Evolutionary conservation across 2,113 vertebrate genomes (phyloP), one percentile per base, ranked within the genome.

Genomic region (Sceloporus tristichus): DNA sequence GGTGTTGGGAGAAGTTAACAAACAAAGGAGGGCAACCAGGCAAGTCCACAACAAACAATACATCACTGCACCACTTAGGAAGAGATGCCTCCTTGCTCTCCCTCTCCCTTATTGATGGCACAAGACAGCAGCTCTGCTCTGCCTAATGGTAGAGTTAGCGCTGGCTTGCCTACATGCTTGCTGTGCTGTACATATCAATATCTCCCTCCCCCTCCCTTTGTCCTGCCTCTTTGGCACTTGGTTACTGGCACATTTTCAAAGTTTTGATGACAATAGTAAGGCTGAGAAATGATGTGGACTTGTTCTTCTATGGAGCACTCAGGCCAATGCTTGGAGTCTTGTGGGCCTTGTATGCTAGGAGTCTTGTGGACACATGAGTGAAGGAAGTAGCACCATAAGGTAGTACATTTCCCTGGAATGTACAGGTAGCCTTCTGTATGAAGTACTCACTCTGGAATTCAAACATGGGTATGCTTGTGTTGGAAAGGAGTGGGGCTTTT

Each of bases 401-500:
- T 42, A 11, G 62, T 68, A 29, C 21, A 82, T 38, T 81, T 81
- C 56, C 34, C 34, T 65, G 16, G 19, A 38, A 16, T 14, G 13
- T 42, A 11, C 11, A 16, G 40, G 42, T 53, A 42, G 23, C 76
- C 13, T 53, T 68, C 21, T 68, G 62, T 13, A 82, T 4, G 23
- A 48, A 48, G 38, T 65, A 65, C 21, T 2, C 42, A 21, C n/a
- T 66, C 38, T 38, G 38, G 19, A 2, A 68, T 13, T 29, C 7
- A 14, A 4, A 0, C 0, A 84, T 9, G 54, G 34, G 29, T 0
- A 29, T n/a, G 79, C 83, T 56, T 90, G 78, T 91, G 90, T 88
- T 88, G 65, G 83, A 81, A 79, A 91, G 85, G 25, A 27, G 0
- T 38, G 19, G 48, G 14, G 71, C 86, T 90, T 23, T 34, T 34